Evolutionary conservation across 92 coral and sea anemone genomes (phyloP).

Genomic region (Parazoanthus darwini): DNA sequence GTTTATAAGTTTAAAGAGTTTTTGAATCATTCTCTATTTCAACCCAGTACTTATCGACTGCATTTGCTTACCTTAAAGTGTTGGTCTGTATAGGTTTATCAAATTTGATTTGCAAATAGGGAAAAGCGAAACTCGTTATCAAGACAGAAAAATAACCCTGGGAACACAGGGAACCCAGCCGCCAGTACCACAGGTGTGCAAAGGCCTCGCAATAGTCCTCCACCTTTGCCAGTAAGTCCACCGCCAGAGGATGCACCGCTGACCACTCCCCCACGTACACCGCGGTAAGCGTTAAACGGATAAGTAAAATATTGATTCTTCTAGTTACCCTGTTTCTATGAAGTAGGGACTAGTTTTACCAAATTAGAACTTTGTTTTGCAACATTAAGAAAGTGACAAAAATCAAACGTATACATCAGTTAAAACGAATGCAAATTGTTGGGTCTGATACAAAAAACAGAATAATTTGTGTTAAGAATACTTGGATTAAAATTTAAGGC

Average conservation of each 20-base stretch:
- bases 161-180: background rate
- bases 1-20: no score
- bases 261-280: constrained; percentile 71
- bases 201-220: constrained; percentile 52
- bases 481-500: no score
- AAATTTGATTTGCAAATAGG: constrained; percentile 1
- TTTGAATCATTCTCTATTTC: no score
- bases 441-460: no score
- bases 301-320: no score
- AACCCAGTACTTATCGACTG: no score
- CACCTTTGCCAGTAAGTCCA: constrained; percentile 86
- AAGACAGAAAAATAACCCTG: constrained; percentile 9
- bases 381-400: no score
- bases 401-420: no score
- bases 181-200: constrained; percentile 18
- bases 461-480: no score
- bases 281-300: constrained; percentile 35
- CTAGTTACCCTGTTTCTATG: background rate
- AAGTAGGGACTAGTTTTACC: background rate
- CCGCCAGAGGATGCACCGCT: constrained; percentile 82
- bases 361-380: no score
- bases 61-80: no score
- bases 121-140: constrained; percentile 35
- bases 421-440: no score
- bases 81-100: background rate